phyloP scores from a whole-genome alignment of 2,113 vertebrate species.

The Mus musculus region DNA sequence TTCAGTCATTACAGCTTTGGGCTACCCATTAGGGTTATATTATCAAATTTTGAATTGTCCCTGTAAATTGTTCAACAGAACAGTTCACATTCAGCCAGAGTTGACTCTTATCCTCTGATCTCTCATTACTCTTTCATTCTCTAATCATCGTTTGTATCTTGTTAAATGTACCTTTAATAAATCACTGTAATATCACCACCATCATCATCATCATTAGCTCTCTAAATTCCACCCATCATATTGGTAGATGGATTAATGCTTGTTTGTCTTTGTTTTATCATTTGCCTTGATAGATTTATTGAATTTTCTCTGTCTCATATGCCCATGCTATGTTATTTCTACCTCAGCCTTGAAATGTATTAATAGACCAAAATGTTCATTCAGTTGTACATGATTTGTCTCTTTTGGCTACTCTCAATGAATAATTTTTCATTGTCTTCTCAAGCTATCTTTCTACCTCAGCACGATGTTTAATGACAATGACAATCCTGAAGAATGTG shows the following conservation, averaged over 20 bases:
- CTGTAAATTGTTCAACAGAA: fast-evolving
- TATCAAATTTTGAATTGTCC: background rate
- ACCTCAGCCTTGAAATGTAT: background rate
- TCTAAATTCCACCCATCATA: background rate
- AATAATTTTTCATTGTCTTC: background rate
- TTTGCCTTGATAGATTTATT: background rate
- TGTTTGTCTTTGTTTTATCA: background rate
- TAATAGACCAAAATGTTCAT: background rate
- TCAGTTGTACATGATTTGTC: background rate
- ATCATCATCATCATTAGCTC: background rate
- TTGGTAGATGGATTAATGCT: background rate
- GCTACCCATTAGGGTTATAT: background rate
- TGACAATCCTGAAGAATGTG: background rate
- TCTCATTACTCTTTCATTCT: background rate
- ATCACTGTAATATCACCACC: background rate
- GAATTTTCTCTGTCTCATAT: background rate
- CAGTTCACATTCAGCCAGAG: background rate
- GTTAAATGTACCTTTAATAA: background rate
- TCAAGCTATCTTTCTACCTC: background rate
- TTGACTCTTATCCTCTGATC: background rate
- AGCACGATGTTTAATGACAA: background rate
- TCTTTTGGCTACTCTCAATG: background rate
- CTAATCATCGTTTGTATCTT: background rate
- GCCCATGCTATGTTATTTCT: background rate
- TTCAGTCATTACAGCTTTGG: background rate